phyloP scores from a whole-genome alignment of 2,888 invertebrate species.

The Abrostola triplasia region DNA sequence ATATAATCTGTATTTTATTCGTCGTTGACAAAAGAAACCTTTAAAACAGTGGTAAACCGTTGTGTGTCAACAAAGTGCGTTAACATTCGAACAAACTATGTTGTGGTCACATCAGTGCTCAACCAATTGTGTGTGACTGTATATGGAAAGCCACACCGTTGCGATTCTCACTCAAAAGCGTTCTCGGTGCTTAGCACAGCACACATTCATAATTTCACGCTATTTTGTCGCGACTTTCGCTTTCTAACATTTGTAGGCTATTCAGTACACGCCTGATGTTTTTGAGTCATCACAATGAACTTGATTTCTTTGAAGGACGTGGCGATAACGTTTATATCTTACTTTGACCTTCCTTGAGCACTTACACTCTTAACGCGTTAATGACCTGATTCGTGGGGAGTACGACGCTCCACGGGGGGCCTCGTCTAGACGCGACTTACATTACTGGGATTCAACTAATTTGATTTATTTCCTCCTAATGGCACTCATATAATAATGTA shows the following conservation, averaged over 20 bases:
- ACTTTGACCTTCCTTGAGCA: not conserved
- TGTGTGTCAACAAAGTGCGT: too few species aligned
- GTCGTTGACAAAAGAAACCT: too few species aligned
- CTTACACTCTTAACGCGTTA: not conserved
- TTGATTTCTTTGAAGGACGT: not conserved
- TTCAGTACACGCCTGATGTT: not conserved
- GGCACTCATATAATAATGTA: not conserved
- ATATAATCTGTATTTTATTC: too few species aligned
- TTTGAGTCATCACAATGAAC: not conserved
- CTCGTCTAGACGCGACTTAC: slow-evolving; percentile 1
- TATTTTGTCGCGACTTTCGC: slow-evolving; percentile 37
- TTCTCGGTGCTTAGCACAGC: slow-evolving; percentile 14
- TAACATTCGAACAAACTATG: too few species aligned
- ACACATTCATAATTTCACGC: slow-evolving; percentile 40
- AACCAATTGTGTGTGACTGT: not conserved
- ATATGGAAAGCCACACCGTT: not conserved
- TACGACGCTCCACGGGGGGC: not conserved
- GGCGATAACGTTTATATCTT: not conserved
- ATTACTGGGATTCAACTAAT: not conserved
- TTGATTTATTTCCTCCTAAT: not conserved
- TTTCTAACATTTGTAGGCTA: slow-evolving; percentile 22
- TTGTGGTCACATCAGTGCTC: not conserved
- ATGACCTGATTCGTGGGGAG: not conserved
- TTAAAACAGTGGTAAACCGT: too few species aligned
- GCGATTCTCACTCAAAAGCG: not conserved